phyloP scores from a whole-genome alignment of 2,113 vertebrate species.

The Cepphus grylle region DNA sequence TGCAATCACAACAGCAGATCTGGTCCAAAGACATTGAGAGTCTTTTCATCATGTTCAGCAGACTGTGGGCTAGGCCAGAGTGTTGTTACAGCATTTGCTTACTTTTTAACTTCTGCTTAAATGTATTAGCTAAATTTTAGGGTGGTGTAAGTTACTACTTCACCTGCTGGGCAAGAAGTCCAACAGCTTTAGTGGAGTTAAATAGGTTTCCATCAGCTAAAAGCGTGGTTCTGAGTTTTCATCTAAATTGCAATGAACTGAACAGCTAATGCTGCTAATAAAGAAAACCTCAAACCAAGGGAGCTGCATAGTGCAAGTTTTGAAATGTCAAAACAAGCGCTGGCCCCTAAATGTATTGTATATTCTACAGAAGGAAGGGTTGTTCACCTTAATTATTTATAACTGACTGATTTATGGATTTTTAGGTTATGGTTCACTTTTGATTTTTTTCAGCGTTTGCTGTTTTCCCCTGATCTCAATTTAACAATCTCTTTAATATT shows the following conservation, averaged over 20 bases:
- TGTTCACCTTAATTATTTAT: constrained; percentile 23
- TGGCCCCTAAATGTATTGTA: not conserved
- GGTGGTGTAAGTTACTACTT: not conserved
- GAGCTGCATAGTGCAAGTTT: not conserved
- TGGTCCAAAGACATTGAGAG: not conserved
- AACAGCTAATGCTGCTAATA: not conserved
- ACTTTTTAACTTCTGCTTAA: not conserved
- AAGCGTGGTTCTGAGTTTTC: not conserved
- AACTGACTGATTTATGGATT: constrained; percentile 30
- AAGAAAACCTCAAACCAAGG: not conserved
- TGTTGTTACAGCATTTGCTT: not conserved
- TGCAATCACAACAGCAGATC: not conserved
- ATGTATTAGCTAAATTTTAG: not conserved
- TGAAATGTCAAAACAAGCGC: not conserved
- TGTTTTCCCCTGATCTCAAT: not conserved
- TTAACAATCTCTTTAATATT: constrained; percentile 24
- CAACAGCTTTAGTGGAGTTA: not conserved
- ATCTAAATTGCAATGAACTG: not conserved
- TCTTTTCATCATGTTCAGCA: not conserved
- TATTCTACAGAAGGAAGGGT: not conserved
- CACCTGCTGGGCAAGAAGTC: not conserved
- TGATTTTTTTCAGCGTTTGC: not conserved
- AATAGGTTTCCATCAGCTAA: not conserved
- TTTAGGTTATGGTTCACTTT: not conserved
- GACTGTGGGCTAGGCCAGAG: not conserved